Conservation (phyloP, 2,888 invertebrate species). For the Tetheella fluctuosa region DNA sequence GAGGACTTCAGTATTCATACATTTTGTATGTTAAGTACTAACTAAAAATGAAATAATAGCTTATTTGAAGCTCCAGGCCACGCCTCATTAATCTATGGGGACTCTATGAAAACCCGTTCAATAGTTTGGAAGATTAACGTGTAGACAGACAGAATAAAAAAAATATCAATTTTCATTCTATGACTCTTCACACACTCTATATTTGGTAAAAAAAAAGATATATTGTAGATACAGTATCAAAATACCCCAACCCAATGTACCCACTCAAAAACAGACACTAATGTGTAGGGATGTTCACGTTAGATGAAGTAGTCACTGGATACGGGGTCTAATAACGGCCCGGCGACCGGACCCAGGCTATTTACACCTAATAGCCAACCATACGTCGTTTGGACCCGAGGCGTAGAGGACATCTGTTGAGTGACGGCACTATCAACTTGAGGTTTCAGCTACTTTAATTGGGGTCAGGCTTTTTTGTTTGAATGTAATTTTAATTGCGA, state of each 20-base stretch:
- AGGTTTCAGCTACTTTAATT: not conserved
- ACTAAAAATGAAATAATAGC: no score
- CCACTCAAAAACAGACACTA: not conserved
- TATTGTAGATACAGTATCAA: not conserved
- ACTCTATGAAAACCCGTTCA: no score
- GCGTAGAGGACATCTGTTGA: not conserved
- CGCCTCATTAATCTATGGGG: no score
- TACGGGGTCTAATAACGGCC: slow-evolving; percentile 4
- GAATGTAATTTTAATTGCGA: no score
- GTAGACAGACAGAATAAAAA: no score
- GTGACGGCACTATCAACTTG: not conserved
- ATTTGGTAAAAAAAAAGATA: no score
- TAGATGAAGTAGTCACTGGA: not conserved
- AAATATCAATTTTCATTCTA: no score
- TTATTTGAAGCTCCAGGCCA: no score
- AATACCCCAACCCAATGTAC: not conserved
- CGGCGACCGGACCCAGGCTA: not conserved
- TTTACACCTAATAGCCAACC: not conserved
- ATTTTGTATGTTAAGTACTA: no score
- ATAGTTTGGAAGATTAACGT: no score
- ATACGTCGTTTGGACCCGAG: not conserved
- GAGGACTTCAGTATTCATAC: no score
- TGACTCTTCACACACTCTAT: no score
- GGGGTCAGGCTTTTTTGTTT: not conserved
- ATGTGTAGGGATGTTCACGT: not conserved